Evolutionary conservation across 37 sponge, comb jelly and placozoan species (phyloP), one percentile per base, ranked within the genome.

Genomic region (Chondrilla cf. caribensis): DNA sequence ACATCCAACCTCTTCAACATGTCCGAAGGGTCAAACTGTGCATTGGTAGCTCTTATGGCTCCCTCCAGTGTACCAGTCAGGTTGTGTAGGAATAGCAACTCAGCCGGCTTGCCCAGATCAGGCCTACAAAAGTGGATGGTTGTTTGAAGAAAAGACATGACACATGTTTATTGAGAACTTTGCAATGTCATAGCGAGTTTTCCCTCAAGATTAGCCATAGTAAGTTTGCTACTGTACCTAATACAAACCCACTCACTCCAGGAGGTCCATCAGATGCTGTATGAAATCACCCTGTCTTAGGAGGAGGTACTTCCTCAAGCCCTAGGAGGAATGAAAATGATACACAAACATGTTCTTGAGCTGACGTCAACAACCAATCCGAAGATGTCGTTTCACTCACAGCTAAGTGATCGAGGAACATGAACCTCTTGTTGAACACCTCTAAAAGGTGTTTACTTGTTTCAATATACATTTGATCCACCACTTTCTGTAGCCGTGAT

Each of bases 221-320:
- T n/a, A n/a, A n/a, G n/a, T n/a, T n/a, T n/a, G n/a, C n/a, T n/a
- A n/a, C n/a, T n/a, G n/a, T 55, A 21, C 58, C 15, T 18, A 15
- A 21, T 55, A 55, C 58, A 55, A 55, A 55, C 58, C 0, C 22
- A 78, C 84, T 79, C 85, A 91, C 89, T 87, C 86, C 37, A 99
- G 85, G 19, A 94, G 88, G 66, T 99, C 99, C 99, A 99, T 99
- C 21, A 99, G 87, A 54, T 96, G 95, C 31, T 88, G 79, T 22
- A 99, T 92, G 78, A 99, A 96, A 81, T 99, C 99, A 18, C 99
- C 99, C 81, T 99, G 99, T 7, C 99, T 97, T 25, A 99, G 91
- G 58, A 99, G 86, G 32, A 99, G 93, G 58, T 99, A 99, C 41
- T 88, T 84, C 38, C 99, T 65, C 84, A 96, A 22, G 22, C 97